Evolutionary conservation across 1,140 invertebrate genomes (phyloP).

Genomic region (Conus ventricosus): DNA sequence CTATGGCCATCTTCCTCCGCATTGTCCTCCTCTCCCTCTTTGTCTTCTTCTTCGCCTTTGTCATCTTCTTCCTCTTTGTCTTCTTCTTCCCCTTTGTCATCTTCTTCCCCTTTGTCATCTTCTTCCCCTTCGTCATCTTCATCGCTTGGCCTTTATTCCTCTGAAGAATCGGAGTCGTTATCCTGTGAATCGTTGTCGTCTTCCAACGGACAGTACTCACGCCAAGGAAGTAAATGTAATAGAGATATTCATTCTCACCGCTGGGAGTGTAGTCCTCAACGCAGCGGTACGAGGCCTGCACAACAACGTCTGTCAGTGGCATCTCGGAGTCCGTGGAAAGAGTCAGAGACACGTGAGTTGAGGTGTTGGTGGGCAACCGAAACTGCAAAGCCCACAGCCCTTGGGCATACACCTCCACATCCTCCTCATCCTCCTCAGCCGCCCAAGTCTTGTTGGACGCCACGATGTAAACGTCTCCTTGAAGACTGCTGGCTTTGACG

Average conservation of each 20-base stretch:
- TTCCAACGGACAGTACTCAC: background rate
- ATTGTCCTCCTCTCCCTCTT: background rate
- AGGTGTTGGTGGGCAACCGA: background rate
- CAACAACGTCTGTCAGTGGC: background rate
- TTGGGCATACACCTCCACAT: background rate
- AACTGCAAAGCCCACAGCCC: background rate
- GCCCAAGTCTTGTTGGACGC: background rate
- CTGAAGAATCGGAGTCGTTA: too few relatives aligned
- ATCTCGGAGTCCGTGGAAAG: background rate
- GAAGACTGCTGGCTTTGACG: background rate
- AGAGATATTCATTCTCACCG: background rate
- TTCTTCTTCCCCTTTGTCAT: background rate
- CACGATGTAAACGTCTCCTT: conserved; percentile 3
- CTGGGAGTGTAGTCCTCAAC: background rate
- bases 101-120: background rate
- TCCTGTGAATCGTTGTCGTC: background rate
- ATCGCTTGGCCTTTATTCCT: background rate
- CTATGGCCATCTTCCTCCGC: too few relatives aligned
- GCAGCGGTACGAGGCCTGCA: background rate
- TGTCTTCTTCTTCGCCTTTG: background rate
- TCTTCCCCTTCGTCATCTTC: background rate
- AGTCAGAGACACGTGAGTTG: background rate
- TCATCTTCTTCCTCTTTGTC: background rate
- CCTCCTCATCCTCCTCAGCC: background rate
- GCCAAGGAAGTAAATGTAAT: background rate